Evolutionary conservation across 2,797 vertebrate species (phyloP).

Genomic region (Myotis findleyi): DNA sequence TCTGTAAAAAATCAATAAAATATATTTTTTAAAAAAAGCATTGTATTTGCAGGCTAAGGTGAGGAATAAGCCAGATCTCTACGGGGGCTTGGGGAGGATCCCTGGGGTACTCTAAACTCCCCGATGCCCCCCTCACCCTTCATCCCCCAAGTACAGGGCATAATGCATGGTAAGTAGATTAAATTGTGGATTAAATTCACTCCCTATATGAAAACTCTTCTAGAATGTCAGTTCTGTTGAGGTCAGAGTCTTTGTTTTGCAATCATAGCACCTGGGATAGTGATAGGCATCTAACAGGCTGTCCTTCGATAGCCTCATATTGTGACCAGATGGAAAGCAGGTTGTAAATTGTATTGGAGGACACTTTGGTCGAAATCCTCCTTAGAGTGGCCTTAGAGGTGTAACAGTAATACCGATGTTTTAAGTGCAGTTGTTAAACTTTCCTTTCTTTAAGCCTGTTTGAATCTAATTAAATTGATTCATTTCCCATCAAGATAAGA

Average conservation of each 20-base stretch:
- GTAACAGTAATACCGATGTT: not conserved
- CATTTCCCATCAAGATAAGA: conserved; percentile 76
- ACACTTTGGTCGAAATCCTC: not conserved
- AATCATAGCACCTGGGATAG: fast-evolving
- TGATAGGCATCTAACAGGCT: not conserved
- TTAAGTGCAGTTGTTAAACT: not conserved
- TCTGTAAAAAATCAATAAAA: too few species aligned
- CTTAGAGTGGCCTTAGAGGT: not conserved
- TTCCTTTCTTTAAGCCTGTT: conserved; percentile 41
- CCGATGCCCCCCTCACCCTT: fast-evolving
- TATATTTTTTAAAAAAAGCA: not conserved
- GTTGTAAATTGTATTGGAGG: not conserved
- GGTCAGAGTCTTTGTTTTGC: not conserved
- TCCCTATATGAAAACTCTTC: not conserved
- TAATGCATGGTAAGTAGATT: not conserved
- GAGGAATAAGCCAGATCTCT: not conserved
- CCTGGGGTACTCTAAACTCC: not conserved
- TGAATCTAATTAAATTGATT: conserved; percentile 73
- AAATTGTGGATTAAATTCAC: not conserved
- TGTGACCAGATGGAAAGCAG: not conserved
- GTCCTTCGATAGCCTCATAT: not conserved
- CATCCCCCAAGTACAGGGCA: not conserved
- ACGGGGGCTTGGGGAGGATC: not conserved
- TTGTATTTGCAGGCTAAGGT: not conserved
- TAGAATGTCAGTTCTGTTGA: not conserved